Evolutionary conservation across 2,113 vertebrate species (phyloP).

Genomic region (Vulpes lagopus): DNA sequence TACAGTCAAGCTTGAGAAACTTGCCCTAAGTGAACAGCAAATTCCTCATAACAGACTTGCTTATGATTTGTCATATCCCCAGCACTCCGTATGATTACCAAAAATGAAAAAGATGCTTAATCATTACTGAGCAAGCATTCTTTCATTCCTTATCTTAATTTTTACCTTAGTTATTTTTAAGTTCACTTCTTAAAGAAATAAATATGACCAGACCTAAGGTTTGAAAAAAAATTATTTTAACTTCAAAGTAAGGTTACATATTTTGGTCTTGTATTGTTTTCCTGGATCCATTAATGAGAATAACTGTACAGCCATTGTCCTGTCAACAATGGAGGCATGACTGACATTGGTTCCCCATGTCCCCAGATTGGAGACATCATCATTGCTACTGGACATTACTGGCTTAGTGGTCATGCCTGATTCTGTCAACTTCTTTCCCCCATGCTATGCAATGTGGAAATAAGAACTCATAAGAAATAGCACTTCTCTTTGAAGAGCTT

Average conservation of each 20-base stretch:
- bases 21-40: not conserved
- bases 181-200: slow-evolving; percentile 36
- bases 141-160: not conserved
- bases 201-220: not conserved
- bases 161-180: not conserved
- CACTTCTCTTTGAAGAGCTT: not conserved
- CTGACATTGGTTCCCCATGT: not conserved
- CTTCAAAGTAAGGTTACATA: not conserved
- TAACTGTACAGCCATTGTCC: not conserved
- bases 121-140: not conserved
- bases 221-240: not conserved
- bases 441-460: not conserved
- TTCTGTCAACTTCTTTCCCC: not conserved
- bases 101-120: not conserved
- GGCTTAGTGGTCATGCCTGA: not conserved
- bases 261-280: not conserved
- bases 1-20: not conserved
- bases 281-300: not conserved
- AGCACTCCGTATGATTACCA: not conserved
- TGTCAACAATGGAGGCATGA: not conserved
- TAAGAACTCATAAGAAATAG: not conserved
- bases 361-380: not conserved
- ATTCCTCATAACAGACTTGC: not conserved
- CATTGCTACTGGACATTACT: not conserved
- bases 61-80: not conserved